Evolutionary conservation across 2,888 invertebrate genomes (phyloP).

Genomic region (Caenorhabditis parvicauda): DNA sequence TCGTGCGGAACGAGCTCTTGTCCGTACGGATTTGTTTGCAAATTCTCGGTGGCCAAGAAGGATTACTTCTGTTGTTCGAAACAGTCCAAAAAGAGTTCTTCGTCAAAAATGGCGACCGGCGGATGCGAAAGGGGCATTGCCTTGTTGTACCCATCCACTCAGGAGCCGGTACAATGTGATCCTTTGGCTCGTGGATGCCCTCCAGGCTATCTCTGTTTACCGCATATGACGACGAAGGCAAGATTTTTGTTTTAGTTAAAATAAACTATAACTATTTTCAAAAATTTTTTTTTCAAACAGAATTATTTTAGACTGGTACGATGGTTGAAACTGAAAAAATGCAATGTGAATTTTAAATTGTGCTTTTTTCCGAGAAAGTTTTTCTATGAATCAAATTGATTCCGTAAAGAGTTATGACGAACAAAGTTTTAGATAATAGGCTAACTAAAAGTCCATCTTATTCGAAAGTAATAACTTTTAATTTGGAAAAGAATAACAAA

Average conservation of each 20-base stretch:
- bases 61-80: constrained; percentile 43
- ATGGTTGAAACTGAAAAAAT: too few species aligned
- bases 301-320: background rate
- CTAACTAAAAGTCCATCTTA: too few species aligned
- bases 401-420: too few species aligned
- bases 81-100: constrained; percentile 27
- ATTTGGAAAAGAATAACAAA: background rate
- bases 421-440: too few species aligned
- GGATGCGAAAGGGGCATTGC: constrained; percentile 38
- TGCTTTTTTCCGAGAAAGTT: too few species aligned
- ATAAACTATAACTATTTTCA: too few species aligned
- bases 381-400: too few species aligned
- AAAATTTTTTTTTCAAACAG: constrained; percentile 3
- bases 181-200: constrained; percentile 33
- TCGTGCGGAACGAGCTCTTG: constrained; percentile 37
- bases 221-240: constrained; percentile 23
- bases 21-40: constrained; percentile 43
- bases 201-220: constrained; percentile 31
- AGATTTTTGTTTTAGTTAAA: background rate
- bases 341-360: background rate
- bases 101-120: constrained; percentile 14
- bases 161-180: constrained; percentile 39
- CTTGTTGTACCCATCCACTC: constrained; percentile 34
- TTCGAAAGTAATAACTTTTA: background rate
- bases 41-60: constrained; percentile 29